These are phyloP conservation scores for Montipora capitata DNA, from an alignment of 92 coral and sea anemone genomes.

Conservation along the genomic window DNA sequence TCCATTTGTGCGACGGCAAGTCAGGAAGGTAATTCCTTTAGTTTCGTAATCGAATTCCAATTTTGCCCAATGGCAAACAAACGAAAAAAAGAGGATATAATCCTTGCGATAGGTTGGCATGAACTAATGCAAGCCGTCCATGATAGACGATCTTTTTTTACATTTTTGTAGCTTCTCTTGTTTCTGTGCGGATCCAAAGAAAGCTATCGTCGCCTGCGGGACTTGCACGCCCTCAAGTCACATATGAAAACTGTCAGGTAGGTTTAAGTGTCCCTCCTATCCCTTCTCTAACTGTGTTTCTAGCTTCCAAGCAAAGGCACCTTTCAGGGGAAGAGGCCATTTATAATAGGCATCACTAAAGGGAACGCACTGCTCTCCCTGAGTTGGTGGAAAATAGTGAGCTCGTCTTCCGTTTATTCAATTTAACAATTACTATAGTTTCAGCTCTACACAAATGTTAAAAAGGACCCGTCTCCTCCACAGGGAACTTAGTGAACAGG, in stretches of 20 bases:
- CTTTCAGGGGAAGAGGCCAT: too few species aligned
- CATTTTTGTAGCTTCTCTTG: constrained; percentile 74
- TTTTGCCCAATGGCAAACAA: not conserved
- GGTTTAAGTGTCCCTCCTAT: not conserved
- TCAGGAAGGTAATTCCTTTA: constrained; percentile 81
- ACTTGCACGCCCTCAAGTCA: constrained; percentile 93
- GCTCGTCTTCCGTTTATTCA: too few species aligned
- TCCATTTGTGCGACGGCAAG: constrained; percentile 97
- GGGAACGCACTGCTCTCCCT: too few species aligned
- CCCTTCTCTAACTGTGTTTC: too few species aligned
- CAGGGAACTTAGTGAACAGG: constrained; percentile 82
- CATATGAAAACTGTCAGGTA: constrained; percentile 96
- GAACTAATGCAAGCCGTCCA: not conserved
- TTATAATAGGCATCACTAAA: too few species aligned
- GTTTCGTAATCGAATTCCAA: not conserved
- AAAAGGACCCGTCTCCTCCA: not conserved
- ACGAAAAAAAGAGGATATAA: not conserved
- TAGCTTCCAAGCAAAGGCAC: too few species aligned
- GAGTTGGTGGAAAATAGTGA: too few species aligned
- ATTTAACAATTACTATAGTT: too few species aligned
- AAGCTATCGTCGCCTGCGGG: constrained; percentile 92
- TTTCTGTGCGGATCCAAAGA: constrained; percentile 99
- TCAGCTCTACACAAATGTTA: not conserved
- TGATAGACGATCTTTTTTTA: not conserved
- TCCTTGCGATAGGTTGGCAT: not conserved